Conservation (phyloP, 2,888 invertebrate species). For the Mechanitis messenoides region DNA sequence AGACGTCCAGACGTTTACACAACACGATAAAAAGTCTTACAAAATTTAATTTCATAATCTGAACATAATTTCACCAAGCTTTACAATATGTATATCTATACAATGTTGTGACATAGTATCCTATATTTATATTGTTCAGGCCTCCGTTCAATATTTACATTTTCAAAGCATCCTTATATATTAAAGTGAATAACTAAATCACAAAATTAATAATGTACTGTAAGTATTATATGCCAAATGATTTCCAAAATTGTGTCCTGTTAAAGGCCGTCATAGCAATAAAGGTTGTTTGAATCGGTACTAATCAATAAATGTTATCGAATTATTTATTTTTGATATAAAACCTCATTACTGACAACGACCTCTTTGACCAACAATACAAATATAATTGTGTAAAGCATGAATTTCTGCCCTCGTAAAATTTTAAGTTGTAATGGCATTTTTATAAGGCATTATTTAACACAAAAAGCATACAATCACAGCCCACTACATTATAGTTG, state of each 20-base stretch:
- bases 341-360: background rate
- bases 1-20: conserved; percentile 1
- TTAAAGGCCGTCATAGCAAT: background rate
- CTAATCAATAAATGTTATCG: too few species aligned
- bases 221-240: conserved; percentile 59
- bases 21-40: conserved; percentile 4
- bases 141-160: conserved; percentile 70
- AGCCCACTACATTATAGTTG: conserved; percentile 19
- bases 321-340: background rate
- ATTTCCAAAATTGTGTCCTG: conserved; percentile 31
- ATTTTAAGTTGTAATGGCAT: background rate
- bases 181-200: conserved; percentile 34
- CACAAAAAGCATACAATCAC: conserved; percentile 25
- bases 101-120: conserved; percentile 62
- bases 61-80: conserved; percentile 63
- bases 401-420: conserved; percentile 8
- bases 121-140: conserved; percentile 60
- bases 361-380: background rate
- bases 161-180: conserved; percentile 43
- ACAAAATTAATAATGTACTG: conserved; percentile 33
- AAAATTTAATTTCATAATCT: conserved; percentile 43
- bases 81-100: conserved; percentile 45
- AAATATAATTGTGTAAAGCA: background rate
- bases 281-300: too few species aligned
- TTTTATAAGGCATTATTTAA: conserved; percentile 8